Evolutionary conservation across 2,888 invertebrate species (phyloP), one percentile per base, ranked within the genome.

Genomic region (Heterodera filipjevi): DNA sequence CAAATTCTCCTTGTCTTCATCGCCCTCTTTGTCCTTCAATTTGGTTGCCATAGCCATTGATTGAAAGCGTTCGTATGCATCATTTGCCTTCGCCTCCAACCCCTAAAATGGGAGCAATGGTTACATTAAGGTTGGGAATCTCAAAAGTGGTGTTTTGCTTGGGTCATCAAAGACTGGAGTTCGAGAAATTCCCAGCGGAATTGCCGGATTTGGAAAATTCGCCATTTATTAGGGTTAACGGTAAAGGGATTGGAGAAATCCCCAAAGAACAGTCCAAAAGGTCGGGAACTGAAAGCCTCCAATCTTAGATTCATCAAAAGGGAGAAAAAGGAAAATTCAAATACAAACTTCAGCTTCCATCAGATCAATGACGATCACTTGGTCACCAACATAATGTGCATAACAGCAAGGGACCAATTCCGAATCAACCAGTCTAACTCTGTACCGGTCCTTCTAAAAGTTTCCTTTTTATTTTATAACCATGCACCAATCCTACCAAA

Each of bases 291-390:
- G n/a, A n/a, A n/a, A n/a, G n/a, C n/a, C n/a, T n/a, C n/a, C n/a
- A n/a, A n/a, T n/a, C n/a, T n/a, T n/a, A n/a, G n/a, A n/a, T n/a
- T n/a, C n/a, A n/a, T n/a, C n/a, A n/a, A n/a, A n/a, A n/a, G n/a
- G n/a, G n/a, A n/a, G n/a, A n/a, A n/a, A n/a, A n/a, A n/a, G n/a
- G n/a, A n/a, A n/a, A n/a, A 49, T 49, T 16, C 46, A 19, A 22
- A 27, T 27, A 46, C 32, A 33, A 39, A 75, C 75, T 71, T 75
- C 77, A 14, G 77, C 72, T 49, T 66, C 44, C 14, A 72, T 78
- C 77, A 80, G 59, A 59, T 80, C 80, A 22, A 78, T 35, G 39
- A 80, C 44, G 30, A 80, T 2, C 59, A 80, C 71, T 32, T 78
- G 44, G 16, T 2, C 32, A 16, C 71, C 78, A n/a, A 73, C 19